Evolutionary conservation across 2,113 vertebrate species (phyloP), one percentile per base, ranked within the genome.

Genomic region (Panthera uncia): DNA sequence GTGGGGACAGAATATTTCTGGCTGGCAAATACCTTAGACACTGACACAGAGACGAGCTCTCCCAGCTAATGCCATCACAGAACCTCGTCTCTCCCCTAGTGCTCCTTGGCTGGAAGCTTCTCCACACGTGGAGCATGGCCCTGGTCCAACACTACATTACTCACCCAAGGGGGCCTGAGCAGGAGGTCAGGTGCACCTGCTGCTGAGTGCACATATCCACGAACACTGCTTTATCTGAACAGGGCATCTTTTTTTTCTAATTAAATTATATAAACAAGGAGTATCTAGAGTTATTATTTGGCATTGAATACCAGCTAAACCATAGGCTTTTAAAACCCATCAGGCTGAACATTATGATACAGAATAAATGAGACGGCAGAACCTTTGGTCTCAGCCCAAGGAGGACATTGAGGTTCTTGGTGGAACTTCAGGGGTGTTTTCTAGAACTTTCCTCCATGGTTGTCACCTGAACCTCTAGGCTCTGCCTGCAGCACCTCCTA

Each of bases 61-160:
- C 63, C 45, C 38, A 41, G 16, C 63, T 19, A 2, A 11, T 15
- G 4, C 48, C 48, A 21, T 84, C 18, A 3, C 5, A 11, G 27
- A 48, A 14, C 81, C 68, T 27, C 8, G 65, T 11, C 14, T 18
- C 61, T 69, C 10, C 5, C 55, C 52, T 6, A 11, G 21, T 4
- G 5, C 89, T 45, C 11, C 85, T 74, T 36, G 36, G 25, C n/a
- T 11, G 7, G 27, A 4, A 45, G 23, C 31, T 29, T 38, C 50
- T 29, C 5, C 2, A 33, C n/a, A 36, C 21, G 0, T 4, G 7
- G 18, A 45, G 50, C 7, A 1, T 7, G 4, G 68, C 61, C n/a
- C 71, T 45, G 18, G 63, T 74, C 45, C 69, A 13, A 23, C 18
- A 21, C 57, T 2, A 14, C 74, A 4, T 2, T 13, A 4, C 4